Percentiles rank a stretch among this genome's conserved stretches.
Conservation (phyloP, 1,140 invertebrate genomes). For the Ctenoplectra terminalis region DNA sequence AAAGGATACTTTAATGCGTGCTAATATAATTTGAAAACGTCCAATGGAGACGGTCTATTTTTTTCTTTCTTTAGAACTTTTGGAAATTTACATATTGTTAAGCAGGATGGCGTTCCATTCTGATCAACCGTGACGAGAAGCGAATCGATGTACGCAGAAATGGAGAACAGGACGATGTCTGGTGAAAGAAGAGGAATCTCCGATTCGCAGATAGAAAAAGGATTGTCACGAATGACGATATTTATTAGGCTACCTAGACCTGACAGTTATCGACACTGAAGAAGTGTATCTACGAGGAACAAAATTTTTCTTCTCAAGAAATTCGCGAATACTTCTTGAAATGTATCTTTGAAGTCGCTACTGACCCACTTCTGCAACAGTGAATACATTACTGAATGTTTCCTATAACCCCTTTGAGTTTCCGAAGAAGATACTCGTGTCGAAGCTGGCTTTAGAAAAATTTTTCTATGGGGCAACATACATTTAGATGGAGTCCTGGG, state of each 20-base stretch:
- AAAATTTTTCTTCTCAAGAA: background rate
- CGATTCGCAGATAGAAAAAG: background rate
- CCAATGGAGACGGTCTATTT: too few relatives aligned
- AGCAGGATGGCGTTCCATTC: too few relatives aligned
- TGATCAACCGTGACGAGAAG: background rate
- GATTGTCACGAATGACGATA: slow-evolving; percentile 38
- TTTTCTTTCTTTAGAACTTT: too few relatives aligned
- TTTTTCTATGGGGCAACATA: background rate
- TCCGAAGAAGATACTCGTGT: background rate
- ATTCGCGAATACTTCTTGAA: background rate
- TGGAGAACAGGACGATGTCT: background rate
- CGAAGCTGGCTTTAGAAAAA: background rate
- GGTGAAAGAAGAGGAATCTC: slow-evolving; percentile 2
- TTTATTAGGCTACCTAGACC: slow-evolving; percentile 41
- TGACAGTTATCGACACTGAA: slow-evolving; percentile 42
- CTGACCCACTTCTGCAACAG: background rate
- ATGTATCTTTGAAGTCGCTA: background rate
- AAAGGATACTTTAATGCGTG: too few relatives aligned
- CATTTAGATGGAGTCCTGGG: background rate
- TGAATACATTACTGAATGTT: background rate
- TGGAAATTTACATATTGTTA: too few relatives aligned
- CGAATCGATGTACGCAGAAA: background rate
- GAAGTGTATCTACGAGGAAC: slow-evolving; percentile 7
- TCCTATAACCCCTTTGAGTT: background rate
- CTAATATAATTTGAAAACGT: too few relatives aligned